A percentile compares a stretch with the other conserved stretches of the same genome.
Conservation (phyloP, 2,797 vertebrate species). For the Myotis vivesi region DNA sequence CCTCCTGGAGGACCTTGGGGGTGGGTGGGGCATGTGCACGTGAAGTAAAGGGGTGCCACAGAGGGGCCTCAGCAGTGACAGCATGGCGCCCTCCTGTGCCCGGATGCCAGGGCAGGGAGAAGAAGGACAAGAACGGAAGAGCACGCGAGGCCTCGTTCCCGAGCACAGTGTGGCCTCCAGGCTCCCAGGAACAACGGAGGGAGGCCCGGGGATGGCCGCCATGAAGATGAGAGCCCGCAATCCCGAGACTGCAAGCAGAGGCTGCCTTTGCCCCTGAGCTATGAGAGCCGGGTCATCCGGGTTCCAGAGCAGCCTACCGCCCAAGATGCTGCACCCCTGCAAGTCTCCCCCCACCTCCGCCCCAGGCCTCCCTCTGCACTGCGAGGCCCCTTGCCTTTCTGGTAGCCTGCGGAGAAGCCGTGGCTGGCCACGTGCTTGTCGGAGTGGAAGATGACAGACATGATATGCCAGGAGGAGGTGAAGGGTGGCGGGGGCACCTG, state of each 20-base stretch:
- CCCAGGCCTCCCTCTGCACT: neutral
- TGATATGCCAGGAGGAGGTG: conserved; percentile 96
- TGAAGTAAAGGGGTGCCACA: rapidly evolving
- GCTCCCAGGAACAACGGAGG: neutral
- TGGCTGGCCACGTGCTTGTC: conserved; percentile 94
- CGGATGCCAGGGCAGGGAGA: neutral
- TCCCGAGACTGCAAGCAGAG: neutral
- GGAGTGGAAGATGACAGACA: conserved; percentile 95
- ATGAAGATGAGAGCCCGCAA: neutral
- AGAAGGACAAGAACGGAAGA: neutral
- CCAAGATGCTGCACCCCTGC: neutral
- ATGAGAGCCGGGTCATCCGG: rapidly evolving
- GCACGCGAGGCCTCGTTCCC: rapidly evolving
- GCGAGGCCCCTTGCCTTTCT: conserved; percentile 87
- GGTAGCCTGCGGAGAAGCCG: conserved; percentile 92
- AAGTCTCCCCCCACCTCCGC: neutral
- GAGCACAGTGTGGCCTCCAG: neutral
- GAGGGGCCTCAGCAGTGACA: neutral
- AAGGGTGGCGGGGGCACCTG: conserved; percentile 90
- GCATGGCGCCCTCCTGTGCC: neutral
- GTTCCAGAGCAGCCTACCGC: rapidly evolving
- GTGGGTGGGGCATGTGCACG: rapidly evolving
- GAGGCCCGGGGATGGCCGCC: rapidly evolving
- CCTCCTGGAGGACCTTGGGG: neutral
- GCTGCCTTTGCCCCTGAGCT: neutral